phyloP scores from a whole-genome alignment of 2,888 invertebrate genomes.

The Lysandra bellargus region DNA sequence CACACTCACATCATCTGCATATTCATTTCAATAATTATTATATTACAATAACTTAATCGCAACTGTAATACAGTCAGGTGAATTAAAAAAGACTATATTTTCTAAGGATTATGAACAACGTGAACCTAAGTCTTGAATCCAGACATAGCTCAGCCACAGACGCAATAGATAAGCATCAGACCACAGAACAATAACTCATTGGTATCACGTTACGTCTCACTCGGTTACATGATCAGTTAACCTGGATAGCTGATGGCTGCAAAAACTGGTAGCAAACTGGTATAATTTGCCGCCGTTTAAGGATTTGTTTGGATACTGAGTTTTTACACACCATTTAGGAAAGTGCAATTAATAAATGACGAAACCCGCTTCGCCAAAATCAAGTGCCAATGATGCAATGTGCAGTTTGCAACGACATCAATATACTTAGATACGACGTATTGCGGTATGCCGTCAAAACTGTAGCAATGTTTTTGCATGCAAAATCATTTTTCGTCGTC shows the following conservation, averaged over 20 bases:
- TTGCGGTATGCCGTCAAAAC: too few species aligned
- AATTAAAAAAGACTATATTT: neutral
- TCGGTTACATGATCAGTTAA: slow-evolving; percentile 8
- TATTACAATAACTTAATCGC: neutral
- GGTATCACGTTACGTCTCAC: slow-evolving; percentile 8
- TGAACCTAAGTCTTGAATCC: neutral
- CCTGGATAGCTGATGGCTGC: neutral
- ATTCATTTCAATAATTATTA: neutral
- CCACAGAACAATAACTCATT: neutral
- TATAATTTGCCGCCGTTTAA: neutral
- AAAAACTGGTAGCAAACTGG: neutral
- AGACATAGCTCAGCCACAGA: neutral
- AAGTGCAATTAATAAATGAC: neutral
- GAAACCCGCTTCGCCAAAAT: neutral
- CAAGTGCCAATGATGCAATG: neutral
- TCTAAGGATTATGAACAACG: neutral
- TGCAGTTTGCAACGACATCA: neutral
- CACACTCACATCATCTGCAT: slow-evolving; percentile 5
- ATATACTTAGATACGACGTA: neutral
- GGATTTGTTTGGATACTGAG: neutral
- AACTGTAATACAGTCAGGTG: neutral
- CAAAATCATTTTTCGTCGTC: too few species aligned
- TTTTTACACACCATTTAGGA: neutral
- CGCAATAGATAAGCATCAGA: neutral
- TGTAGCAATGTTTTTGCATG: too few species aligned